Evolutionary conservation across 2,797 vertebrate species (phyloP).

Genomic region (Smutsia temminckii): DNA sequence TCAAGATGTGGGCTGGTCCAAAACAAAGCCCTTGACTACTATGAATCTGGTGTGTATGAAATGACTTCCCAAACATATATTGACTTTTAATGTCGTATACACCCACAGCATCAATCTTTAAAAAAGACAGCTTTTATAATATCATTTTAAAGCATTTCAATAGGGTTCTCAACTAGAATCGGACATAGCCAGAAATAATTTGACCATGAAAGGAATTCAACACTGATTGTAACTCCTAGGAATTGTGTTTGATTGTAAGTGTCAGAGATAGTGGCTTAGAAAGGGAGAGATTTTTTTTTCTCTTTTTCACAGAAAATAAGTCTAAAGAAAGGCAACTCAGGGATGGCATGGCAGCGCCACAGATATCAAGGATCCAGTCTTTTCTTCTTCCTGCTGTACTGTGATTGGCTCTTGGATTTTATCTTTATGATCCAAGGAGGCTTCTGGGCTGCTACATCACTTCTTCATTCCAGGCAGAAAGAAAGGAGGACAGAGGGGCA

Average conservation of each 20-base stretch:
- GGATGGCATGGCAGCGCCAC: background rate
- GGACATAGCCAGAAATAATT: conserved; percentile 19
- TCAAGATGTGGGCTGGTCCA: background rate
- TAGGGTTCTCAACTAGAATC: conserved; percentile 39
- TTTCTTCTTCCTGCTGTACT: background rate
- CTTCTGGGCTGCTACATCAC: background rate
- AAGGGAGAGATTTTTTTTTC: background rate
- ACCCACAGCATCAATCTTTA: background rate
- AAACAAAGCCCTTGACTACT: background rate
- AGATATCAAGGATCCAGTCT: background rate
- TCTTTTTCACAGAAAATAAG: background rate
- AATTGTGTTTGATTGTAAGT: background rate
- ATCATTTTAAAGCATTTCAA: background rate
- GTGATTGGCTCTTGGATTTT: background rate
- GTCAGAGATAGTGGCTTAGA: background rate
- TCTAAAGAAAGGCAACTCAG: background rate
- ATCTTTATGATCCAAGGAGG: background rate
- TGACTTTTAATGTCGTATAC: conserved; percentile 18
- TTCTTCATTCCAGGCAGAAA: background rate
- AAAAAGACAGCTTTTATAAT: conserved; percentile 23
- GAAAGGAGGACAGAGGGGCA: background rate
- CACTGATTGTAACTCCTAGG: background rate
- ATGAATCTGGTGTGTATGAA: background rate
- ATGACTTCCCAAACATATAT: conserved; percentile 6
- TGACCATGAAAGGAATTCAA: conserved; percentile 6